Evolutionary conservation across 2,797 vertebrate genomes (phyloP).

Genomic region (Xenentodon cancila): DNA sequence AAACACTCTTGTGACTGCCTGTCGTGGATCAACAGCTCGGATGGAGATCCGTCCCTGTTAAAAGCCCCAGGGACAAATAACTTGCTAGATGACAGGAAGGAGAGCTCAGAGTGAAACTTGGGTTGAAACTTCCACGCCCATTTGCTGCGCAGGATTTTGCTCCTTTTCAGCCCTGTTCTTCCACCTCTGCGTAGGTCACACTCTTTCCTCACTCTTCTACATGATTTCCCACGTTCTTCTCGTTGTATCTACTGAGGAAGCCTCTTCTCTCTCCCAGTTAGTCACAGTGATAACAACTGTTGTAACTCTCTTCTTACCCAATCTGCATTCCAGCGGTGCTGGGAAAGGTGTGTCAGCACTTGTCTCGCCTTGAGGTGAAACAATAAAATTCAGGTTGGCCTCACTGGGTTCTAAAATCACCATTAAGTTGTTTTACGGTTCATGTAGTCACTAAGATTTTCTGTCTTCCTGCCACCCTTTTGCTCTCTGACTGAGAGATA

Average conservation of each 20-base stretch:
- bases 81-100: constrained; percentile 39
- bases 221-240: too few species aligned
- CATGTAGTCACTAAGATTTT: not conserved
- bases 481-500: constrained; percentile 39
- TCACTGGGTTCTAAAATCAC: not conserved
- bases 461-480: rapidly evolving
- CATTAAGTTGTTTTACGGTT: not conserved
- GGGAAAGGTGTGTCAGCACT: constrained; percentile 53
- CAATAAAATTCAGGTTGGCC: not conserved
- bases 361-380: constrained; percentile 27
- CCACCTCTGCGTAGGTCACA: not conserved
- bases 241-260: too few species aligned
- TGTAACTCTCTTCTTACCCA: not conserved
- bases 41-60: not conserved
- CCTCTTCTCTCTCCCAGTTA: not conserved
- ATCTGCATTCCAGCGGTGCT: constrained; percentile 47
- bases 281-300: not conserved
- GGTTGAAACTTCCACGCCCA: constrained; percentile 65
- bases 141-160: not conserved
- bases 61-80: not conserved
- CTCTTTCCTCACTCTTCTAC: not conserved
- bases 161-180: not conserved
- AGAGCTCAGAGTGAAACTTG: constrained; percentile 39
- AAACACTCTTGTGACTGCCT: not conserved
- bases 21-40: too few species aligned